These are phyloP conservation scores for Urophycis tenuis DNA, from an alignment of 2,797 vertebrate species.

Conservation along the genomic window DNA sequence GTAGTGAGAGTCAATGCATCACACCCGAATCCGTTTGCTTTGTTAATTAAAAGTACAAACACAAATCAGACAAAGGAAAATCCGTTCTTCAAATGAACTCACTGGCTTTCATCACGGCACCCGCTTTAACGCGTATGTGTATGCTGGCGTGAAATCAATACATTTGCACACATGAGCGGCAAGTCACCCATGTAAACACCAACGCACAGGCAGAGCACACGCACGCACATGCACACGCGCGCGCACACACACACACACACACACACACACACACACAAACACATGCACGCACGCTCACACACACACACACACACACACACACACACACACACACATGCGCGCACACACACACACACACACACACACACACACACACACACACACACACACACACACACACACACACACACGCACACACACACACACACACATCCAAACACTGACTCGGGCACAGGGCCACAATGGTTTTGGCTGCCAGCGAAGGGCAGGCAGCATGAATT, in stretches of 20 bases:
- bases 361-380: slow-evolving; percentile 9
- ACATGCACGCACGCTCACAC: no score
- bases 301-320: no score
- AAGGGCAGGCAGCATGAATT: slow-evolving; percentile 73
- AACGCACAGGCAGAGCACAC: background rate
- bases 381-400: slow-evolving; percentile 3
- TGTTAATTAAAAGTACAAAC: background rate
- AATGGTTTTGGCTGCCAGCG: slow-evolving; percentile 68
- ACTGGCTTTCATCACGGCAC: slow-evolving; percentile 33
- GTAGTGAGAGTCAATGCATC: background rate
- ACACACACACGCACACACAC: slow-evolving; percentile 34
- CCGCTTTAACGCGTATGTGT: slow-evolving; percentile 37
- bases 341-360: slow-evolving; percentile 24
- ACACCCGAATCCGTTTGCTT: background rate
- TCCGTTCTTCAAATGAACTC: slow-evolving; percentile 21
- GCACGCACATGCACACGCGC: no score
- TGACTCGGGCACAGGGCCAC: slow-evolving; percentile 57
- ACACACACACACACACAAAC: no score
- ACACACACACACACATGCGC: no score
- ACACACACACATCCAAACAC: slow-evolving; percentile 61
- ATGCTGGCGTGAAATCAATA: slow-evolving; percentile 37
- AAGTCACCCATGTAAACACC: slow-evolving; percentile 30
- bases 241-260: no score
- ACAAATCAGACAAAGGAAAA: slow-evolving; percentile 17
- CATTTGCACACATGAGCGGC: slow-evolving; percentile 42